Evolutionary conservation across 2,113 vertebrate genomes (phyloP).

Genomic region (Aspiorhynchus laticeps): DNA sequence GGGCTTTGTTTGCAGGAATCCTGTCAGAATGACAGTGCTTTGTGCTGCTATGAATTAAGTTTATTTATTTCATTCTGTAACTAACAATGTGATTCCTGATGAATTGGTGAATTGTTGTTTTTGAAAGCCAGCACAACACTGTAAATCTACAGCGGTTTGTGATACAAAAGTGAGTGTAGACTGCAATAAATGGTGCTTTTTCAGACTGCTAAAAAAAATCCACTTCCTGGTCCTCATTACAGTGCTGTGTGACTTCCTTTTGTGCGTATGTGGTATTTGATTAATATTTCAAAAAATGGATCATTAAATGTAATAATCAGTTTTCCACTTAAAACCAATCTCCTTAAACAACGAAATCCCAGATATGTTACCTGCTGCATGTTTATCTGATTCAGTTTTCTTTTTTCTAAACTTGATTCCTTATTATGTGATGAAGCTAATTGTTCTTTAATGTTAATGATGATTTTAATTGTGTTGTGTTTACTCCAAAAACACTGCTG

Average conservation of each 20-base stretch:
- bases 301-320: background rate
- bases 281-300: background rate
- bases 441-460: background rate
- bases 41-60: slow-evolving; percentile 31
- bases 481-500: background rate
- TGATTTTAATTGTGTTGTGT: background rate
- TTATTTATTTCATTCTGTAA: slow-evolving; percentile 27
- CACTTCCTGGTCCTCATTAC: slow-evolving; percentile 10
- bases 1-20: slow-evolving; percentile 16
- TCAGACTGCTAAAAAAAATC: slow-evolving; percentile 16
- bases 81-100: slow-evolving; percentile 16
- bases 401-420: background rate
- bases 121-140: background rate
- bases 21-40: background rate
- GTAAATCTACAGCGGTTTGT: background rate
- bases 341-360: background rate
- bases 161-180: slow-evolving; percentile 25
- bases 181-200: slow-evolving; percentile 53
- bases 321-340: background rate
- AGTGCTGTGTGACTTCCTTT: background rate
- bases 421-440: background rate
- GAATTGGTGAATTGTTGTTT: background rate
- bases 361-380: background rate
- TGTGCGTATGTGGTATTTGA: background rate
- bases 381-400: background rate